phyloP scores from a whole-genome alignment of 2,113 vertebrate genomes.

The Oreochromis niloticus region DNA sequence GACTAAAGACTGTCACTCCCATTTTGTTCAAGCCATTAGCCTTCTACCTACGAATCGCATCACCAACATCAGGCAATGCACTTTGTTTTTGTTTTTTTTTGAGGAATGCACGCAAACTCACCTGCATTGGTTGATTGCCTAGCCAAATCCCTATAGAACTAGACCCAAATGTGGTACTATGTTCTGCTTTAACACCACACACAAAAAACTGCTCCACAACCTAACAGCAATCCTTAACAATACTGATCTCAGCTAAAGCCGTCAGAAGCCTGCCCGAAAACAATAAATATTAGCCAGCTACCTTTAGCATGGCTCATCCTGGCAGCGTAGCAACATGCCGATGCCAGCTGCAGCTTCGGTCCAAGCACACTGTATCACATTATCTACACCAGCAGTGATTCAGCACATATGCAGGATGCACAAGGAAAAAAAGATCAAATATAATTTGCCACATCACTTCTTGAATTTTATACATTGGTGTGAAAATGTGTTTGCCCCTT shows the following conservation, averaged over 20 bases:
- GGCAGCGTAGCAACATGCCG: background rate
- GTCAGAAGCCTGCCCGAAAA: background rate
- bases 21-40: background rate
- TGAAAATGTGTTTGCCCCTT: background rate
- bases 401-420: background rate
- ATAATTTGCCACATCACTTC: background rate
- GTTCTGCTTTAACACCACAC: background rate
- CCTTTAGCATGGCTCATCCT: background rate
- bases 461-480: background rate
- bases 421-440: background rate
- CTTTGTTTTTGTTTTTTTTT: fast-evolving
- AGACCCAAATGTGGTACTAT: fast-evolving
- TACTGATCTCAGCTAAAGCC: background rate
- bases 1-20: background rate
- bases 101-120: background rate
- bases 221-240: background rate
- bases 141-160: background rate
- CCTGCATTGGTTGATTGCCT: background rate
- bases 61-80: background rate
- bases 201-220: background rate
- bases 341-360: background rate
- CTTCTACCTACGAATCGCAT: background rate
- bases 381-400: background rate
- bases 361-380: background rate
- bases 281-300: background rate